Percentiles rank a stretch among this genome's conserved stretches.
Evolutionary conservation across 2,797 vertebrate genomes (phyloP).

Genomic region (Enteromius viviparus): DNA sequence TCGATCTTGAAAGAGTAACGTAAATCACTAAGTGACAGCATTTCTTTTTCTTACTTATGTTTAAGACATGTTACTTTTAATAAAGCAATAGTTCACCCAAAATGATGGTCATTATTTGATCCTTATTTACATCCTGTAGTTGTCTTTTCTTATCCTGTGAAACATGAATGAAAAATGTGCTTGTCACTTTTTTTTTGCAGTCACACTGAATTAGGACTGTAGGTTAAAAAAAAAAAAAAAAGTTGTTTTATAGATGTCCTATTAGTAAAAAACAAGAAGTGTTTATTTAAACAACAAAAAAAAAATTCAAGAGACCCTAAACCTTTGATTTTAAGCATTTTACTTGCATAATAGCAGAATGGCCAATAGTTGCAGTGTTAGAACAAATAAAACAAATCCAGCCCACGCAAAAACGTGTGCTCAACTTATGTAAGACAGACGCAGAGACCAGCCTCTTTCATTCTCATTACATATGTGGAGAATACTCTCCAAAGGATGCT

Average conservation of each 20-base stretch:
- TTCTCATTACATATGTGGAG: not conserved
- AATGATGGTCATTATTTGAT: not conserved
- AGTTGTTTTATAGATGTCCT: not conserved
- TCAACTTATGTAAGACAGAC: slow-evolving; percentile 37
- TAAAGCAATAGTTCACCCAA: not conserved
- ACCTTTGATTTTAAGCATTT: not conserved
- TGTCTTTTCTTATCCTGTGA: not conserved
- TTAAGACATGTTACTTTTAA: not conserved
- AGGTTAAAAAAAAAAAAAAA: too few species aligned
- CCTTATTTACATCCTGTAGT: not conserved
- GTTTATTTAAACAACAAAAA: too few species aligned
- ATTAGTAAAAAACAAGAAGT: not conserved
- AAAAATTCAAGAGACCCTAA: not conserved
- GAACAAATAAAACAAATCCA: slow-evolving; percentile 5
- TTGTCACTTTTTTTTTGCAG: not conserved
- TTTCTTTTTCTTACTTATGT: not conserved
- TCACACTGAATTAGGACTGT: not conserved
- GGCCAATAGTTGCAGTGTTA: not conserved
- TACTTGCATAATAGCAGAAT: slow-evolving; percentile 19
- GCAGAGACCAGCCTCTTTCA: not conserved
- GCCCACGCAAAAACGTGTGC: slow-evolving; percentile 23
- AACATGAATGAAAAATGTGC: not conserved
- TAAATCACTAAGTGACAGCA: not conserved
- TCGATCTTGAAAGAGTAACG: not conserved
- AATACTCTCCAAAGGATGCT: not conserved